Evolutionary conservation across 2,797 vertebrate species (phyloP).

Genomic region (Bovichtus variegatus): DNA sequence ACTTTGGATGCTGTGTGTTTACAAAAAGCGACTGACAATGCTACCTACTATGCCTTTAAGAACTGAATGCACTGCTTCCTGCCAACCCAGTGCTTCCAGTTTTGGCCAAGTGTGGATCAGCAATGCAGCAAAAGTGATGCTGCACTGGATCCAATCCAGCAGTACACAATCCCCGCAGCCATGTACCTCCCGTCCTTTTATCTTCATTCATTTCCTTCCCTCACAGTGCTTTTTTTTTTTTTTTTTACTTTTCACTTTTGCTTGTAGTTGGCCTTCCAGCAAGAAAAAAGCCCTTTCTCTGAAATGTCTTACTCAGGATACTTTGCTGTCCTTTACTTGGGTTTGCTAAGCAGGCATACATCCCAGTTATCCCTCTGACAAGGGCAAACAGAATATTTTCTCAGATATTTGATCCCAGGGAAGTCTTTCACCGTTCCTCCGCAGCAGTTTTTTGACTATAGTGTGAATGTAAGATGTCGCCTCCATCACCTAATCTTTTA

Average conservation of each 20-base stretch:
- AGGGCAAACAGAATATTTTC: conserved; percentile 10
- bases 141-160: conserved; percentile 60
- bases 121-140: conserved; percentile 64
- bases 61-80: not conserved
- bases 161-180: conserved; percentile 34
- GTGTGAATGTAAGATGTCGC: conserved; percentile 25
- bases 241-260: conserved; percentile 18
- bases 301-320: not conserved
- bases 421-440: conserved; percentile 2
- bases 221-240: too few species aligned
- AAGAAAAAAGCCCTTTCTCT: conserved; percentile 7
- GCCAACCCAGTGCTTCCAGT: conserved; percentile 6
- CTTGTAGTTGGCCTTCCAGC: conserved; percentile 8
- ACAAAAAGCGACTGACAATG: too few species aligned
- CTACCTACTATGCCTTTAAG: not conserved
- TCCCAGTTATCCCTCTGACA: not conserved
- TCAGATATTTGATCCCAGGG: conserved; percentile 6
- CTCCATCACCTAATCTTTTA: conserved; percentile 13
- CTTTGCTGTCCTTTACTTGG: conserved; percentile 4
- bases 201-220: conserved; percentile 24
- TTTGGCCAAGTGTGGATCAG: conserved; percentile 41
- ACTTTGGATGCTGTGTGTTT: too few species aligned
- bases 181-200: conserved; percentile 16
- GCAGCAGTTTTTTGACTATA: conserved; percentile 4
- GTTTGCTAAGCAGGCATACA: not conserved